Evolutionary conservation across 2,113 vertebrate species (phyloP), one percentile per base, ranked within the genome.

Genomic region (Oriolus oriolus): DNA sequence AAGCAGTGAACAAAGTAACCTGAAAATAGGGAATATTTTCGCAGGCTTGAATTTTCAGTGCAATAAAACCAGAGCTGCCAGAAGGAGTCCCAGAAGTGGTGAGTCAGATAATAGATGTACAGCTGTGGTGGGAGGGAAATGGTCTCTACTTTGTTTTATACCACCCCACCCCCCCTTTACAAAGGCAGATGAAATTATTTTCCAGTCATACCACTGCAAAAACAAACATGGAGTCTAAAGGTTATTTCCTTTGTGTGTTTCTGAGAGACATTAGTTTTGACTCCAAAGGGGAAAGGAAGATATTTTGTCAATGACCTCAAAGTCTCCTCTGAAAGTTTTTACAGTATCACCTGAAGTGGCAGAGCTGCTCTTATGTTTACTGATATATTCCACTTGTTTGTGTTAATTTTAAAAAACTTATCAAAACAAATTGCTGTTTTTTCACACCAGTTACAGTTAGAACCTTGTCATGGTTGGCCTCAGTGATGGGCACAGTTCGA

Each of bases 41-140:
- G 84, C 85, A 74, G 71, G 47, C 87, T 94, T 84, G 82, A 92
- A 37, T 88, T 94, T 74, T 87, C 92, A 90, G 81, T 87, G 86
- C 89, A 93, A 42, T 90, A 95, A 95, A 92, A 35, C 54, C 84
- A 77, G 63, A 80, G 37, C 81, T 93, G 90, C 88, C 90, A 84
- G 90, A 74, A 93, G 92, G 90, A 95, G 73, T 86, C 92, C 85
- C 93, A 93, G 79, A 90, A 89, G 95, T 77, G 93, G 95, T 94
- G 88, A 96, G 95, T 96, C 92, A 94, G 85, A 92, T 92, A 84
- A 93, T 80, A 78, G 88, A 95, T 30, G 39, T 59, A 95, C 1
- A 3, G 63, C 63, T 80, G 78, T 31, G 83, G 87, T 88, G 91
- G 89, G 87, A 93, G 84, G 84, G 90, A 96, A 92, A 95, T 37